phyloP scores from a whole-genome alignment of 2,113 vertebrate species.

The Pachycephala philippinensis region DNA sequence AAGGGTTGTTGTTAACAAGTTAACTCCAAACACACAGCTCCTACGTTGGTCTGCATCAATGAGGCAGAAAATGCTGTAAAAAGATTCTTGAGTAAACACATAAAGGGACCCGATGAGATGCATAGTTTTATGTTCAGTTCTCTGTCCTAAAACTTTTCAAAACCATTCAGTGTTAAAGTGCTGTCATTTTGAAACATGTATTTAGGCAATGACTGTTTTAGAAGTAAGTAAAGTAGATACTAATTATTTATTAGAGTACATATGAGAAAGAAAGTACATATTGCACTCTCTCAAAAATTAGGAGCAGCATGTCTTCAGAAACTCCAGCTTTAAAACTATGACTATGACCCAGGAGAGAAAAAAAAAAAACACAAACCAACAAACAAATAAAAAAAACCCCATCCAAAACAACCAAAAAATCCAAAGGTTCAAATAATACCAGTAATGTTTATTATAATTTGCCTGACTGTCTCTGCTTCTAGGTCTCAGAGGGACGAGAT shows the following conservation, averaged over 20 bases:
- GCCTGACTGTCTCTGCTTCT: neutral
- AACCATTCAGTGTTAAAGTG: neutral
- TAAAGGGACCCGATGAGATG: neutral
- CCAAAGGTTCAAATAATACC: neutral
- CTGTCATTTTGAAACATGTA: neutral
- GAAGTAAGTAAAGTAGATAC: neutral
- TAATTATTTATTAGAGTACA: neutral
- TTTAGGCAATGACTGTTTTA: neutral
- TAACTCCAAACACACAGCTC: neutral
- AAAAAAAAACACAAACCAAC: accelerated
- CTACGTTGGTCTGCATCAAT: neutral
- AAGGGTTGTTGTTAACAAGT: neutral
- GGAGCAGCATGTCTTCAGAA: neutral
- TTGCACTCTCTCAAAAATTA: neutral
- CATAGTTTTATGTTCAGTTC: neutral
- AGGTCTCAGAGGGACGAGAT: neutral
- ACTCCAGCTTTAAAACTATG: neutral
- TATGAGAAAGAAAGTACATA: neutral
- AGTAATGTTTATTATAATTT: neutral
- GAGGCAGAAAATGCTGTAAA: neutral
- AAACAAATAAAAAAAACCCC: neutral
- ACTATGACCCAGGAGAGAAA: neutral
- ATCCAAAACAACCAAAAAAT: accelerated
- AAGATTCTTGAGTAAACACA: neutral
- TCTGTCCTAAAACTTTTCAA: neutral